Conservation (phyloP, 2,888 invertebrate genomes). For the Ctenicera cuprea region DNA sequence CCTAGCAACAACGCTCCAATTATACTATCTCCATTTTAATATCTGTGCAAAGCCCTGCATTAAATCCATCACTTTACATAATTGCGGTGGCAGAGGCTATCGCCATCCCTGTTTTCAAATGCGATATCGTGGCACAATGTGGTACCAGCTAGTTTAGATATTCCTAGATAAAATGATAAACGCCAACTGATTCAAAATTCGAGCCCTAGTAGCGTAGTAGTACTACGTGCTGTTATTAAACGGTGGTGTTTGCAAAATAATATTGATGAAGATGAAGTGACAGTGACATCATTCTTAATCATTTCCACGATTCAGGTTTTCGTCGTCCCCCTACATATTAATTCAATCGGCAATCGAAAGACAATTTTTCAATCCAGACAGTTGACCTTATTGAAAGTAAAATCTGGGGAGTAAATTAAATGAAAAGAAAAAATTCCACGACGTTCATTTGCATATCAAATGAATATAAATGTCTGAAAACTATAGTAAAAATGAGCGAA, state of each 20-base stretch:
- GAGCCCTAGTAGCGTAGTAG: not conserved
- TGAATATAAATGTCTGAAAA: slow-evolving; percentile 32
- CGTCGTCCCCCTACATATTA: slow-evolving; percentile 22
- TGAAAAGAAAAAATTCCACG: slow-evolving; percentile 33
- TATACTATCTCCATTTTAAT: slow-evolving; percentile 47
- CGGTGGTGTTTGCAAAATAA: not conserved
- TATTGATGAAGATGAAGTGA: not conserved
- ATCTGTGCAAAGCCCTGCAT: slow-evolving; percentile 39
- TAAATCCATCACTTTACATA: slow-evolving; percentile 58
- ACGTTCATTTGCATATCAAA: slow-evolving; percentile 28
- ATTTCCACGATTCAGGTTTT: not conserved
- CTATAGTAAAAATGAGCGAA: slow-evolving; percentile 3
- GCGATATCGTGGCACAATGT: slow-evolving; percentile 34
- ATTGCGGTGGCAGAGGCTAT: slow-evolving; percentile 47
- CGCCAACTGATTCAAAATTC: not conserved
- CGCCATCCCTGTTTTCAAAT: slow-evolving; percentile 33
- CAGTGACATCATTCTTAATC: not conserved
- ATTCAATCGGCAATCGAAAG: slow-evolving; percentile 39
- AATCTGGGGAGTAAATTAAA: slow-evolving; percentile 35
- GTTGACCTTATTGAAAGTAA: slow-evolving; percentile 30
- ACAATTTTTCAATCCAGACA: slow-evolving; percentile 36
- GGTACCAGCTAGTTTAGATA: slow-evolving; percentile 20
- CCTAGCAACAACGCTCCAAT: slow-evolving; percentile 45
- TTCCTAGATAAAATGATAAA: not conserved
- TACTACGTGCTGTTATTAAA: not conserved